Percentiles rank a stretch among this genome's conserved stretches.
These are phyloP conservation scores for Pseudomyrmex concolor DNA, from an alignment of 1,140 invertebrate genomes.

Conservation along the genomic window DNA sequence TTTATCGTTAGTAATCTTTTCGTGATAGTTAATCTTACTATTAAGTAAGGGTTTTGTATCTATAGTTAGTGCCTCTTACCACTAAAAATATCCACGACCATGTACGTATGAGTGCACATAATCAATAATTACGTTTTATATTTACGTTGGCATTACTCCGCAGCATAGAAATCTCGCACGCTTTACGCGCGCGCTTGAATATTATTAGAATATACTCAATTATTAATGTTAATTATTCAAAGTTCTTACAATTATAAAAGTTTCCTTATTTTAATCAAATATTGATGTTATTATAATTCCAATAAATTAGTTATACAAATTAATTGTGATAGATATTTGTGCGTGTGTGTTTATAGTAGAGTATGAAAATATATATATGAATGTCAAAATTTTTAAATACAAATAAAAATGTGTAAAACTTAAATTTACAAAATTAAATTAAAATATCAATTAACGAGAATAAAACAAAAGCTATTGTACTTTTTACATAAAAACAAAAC, in stretches of 20 bases:
- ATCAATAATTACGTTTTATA: conserved; percentile 62
- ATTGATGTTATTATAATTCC: conserved; percentile 8
- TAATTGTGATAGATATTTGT: not conserved
- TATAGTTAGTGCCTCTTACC: conserved; percentile 57
- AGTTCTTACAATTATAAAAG: not conserved
- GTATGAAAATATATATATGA: no score
- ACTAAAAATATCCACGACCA: conserved; percentile 56
- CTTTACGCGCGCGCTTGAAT: conserved; percentile 5
- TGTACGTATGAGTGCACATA: conserved; percentile 58
- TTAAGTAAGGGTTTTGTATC: conserved; percentile 51
- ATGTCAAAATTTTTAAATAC: no score
- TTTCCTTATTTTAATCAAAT: conserved; percentile 7
- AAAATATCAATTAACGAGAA: not conserved
- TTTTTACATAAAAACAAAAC: no score
- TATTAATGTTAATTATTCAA: conserved; percentile 6
- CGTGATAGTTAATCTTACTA: conserved; percentile 50
- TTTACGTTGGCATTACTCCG: conserved; percentile 52
- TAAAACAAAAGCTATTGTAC: no score
- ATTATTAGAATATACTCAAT: conserved; percentile 42
- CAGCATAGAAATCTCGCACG: conserved; percentile 43
- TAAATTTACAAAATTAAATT: not conserved
- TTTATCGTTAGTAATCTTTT: conserved; percentile 50
- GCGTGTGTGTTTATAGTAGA: no score
- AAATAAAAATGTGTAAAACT: not conserved
- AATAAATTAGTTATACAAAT: conserved; percentile 13